Percentiles rank a stretch among this genome's conserved stretches.
Conservation (phyloP, 2,797 vertebrate genomes). For the Triplophysa yarkandensis region DNA sequence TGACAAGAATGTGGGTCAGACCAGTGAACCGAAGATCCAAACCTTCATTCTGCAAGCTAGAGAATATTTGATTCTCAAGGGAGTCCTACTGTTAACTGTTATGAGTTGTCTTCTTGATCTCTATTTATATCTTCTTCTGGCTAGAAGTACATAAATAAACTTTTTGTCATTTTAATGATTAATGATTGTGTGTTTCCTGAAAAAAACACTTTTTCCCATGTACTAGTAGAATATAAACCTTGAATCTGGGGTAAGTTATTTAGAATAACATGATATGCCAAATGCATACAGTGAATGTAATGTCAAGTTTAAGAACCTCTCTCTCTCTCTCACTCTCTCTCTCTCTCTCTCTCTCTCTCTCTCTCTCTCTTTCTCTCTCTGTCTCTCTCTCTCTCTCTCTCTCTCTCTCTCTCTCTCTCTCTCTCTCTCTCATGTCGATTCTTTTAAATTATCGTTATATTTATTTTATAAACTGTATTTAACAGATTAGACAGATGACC, state of each 20-base stretch:
- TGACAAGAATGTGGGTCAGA: slow-evolving; percentile 16
- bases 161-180: slow-evolving; percentile 5
- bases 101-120: neutral
- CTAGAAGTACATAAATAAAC: neutral
- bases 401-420: slow-evolving; percentile 4
- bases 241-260: too few species aligned
- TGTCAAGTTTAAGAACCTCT: neutral
- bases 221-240: too few species aligned
- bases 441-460: too few species aligned
- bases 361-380: slow-evolving; percentile 1
- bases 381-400: slow-evolving; percentile 2
- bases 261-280: too few species aligned
- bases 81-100: too few species aligned
- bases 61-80: neutral
- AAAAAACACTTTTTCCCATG: too few species aligned
- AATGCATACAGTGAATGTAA: neutral
- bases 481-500: too few species aligned
- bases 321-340: slow-evolving; percentile 5
- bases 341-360: slow-evolving; percentile 3
- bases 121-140: neutral
- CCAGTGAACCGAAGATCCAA: slow-evolving; percentile 13
- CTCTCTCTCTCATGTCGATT: slow-evolving; percentile 1
- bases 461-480: too few species aligned
- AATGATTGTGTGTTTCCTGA: neutral
- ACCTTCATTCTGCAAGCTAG: neutral